Percentiles rank a stretch among this genome's conserved stretches.
Evolutionary conservation across 1,140 invertebrate species (phyloP).

Genomic region (Drosophila orosa): DNA sequence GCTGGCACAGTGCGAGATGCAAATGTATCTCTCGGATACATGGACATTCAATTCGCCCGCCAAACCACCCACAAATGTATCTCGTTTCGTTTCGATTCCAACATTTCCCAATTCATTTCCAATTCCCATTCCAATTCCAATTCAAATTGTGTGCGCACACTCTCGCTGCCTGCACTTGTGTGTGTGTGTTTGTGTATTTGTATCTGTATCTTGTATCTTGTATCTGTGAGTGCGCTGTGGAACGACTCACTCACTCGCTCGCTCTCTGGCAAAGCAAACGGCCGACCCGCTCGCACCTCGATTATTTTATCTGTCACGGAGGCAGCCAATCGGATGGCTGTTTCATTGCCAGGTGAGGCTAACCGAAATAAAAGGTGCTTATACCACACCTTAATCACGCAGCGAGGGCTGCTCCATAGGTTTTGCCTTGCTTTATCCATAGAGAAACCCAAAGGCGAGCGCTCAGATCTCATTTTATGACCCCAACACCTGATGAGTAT

Average conservation of each 20-base stretch:
- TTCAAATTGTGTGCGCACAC: slow-evolving; percentile 73
- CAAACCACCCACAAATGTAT: slow-evolving; percentile 13
- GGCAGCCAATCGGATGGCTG: slow-evolving; percentile 71
- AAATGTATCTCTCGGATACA: slow-evolving; percentile 36
- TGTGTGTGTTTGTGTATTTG: slow-evolving; percentile 10
- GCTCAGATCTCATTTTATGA: slow-evolving; percentile 49
- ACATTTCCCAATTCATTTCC: slow-evolving; percentile 62
- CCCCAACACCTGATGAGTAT: slow-evolving; percentile 64
- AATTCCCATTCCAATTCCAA: slow-evolving; percentile 49
- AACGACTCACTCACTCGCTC: slow-evolving; percentile 20
- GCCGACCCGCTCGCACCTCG: slow-evolving; percentile 47
- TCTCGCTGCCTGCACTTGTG: slow-evolving; percentile 40
- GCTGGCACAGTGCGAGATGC: slow-evolving; percentile 32
- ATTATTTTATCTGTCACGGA: slow-evolving; percentile 71
- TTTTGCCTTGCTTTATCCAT: not conserved
- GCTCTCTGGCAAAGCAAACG: not conserved
- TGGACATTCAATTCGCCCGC: slow-evolving; percentile 15
- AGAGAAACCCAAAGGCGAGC: not conserved
- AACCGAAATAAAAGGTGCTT: slow-evolving; percentile 56
- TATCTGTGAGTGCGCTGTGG: slow-evolving; percentile 20
- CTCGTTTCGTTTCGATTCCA: slow-evolving; percentile 66
- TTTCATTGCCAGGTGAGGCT: slow-evolving; percentile 77
- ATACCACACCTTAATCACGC: slow-evolving; percentile 40
- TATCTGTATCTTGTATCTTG: slow-evolving; percentile 11
- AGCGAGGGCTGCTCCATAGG: slow-evolving; percentile 23